Evolutionary conservation across 1,140 invertebrate genomes (phyloP).

Genomic region (Calycopis cecrops): DNA sequence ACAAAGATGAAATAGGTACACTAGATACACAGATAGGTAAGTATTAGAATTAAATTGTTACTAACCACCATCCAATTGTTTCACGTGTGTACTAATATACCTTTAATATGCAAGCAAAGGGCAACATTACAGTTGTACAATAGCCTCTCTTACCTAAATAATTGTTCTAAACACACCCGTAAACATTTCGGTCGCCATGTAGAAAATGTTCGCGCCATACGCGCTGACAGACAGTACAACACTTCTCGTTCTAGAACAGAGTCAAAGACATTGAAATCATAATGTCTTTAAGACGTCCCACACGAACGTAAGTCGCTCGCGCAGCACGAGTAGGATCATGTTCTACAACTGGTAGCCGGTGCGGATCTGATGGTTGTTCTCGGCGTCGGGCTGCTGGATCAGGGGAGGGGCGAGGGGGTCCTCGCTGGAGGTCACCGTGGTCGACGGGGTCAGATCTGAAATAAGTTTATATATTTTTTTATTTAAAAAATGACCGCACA

Average conservation of each 20-base stretch:
- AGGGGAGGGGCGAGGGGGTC: conserved; percentile 55
- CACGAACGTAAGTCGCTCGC: conserved; percentile 32
- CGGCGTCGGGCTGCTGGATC: conserved; percentile 46
- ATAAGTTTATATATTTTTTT: not conserved
- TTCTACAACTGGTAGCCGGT: conserved; percentile 59
- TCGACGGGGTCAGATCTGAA: conserved; percentile 49
- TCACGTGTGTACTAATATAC: too few relatives aligned
- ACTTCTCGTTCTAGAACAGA: conserved; percentile 1
- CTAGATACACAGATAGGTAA: too few relatives aligned
- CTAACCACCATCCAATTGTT: too few relatives aligned
- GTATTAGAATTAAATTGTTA: too few relatives aligned
- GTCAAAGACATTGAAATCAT: conserved; percentile 31
- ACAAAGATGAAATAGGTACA: too few relatives aligned
- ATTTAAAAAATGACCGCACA: not conserved
- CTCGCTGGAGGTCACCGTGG: conserved; percentile 54
- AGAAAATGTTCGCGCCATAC: conserved; percentile 6
- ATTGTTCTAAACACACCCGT: not conserved
- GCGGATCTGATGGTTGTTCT: conserved; percentile 39
- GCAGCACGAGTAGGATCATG: conserved; percentile 37
- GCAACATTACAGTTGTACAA: too few relatives aligned
- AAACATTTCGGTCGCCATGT: not conserved
- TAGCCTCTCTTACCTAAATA: too few relatives aligned
- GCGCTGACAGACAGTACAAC: not conserved
- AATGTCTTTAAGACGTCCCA: conserved; percentile 45
- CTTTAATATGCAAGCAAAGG: too few relatives aligned